Base-by-base conservation (phyloP, 2,888 invertebrate genomes). In the Latheticus oryzae region DNA sequence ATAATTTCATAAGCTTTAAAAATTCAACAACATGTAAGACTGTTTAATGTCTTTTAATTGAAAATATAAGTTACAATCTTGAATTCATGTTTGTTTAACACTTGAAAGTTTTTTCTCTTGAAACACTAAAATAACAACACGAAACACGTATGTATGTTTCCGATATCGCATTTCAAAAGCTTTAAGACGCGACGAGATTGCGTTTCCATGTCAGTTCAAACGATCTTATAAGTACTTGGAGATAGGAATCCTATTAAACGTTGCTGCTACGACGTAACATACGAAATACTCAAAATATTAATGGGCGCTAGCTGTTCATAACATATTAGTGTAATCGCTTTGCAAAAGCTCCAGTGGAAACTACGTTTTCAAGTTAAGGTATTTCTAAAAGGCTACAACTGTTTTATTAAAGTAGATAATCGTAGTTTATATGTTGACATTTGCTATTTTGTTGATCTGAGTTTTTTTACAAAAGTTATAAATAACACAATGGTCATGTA, bases 191-290 rank as follows among this genome's bases (percentile, higher is more conserved):
- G 63, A 58, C 62, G 62, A 68, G 68, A 70, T 69, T 70, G 70
- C 69, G 64, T 67, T 70, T 69, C 65, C 69, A 64, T 70, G 69
- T 69, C 63, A 64, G 64, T 60, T 66, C 65, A 67, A 67, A 66
- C 68, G 68, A 67, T 67, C 68, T 68, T 65, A 67, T 68, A 68
- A 68, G 66, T 65, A 69, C 64, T 67, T 64, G 53, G 55, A 61
- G 62, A 65, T 64, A 45, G 58, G 64, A 68, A 68, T 69, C 67
- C 68, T 69, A 66, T 69, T 69, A 69, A 58, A 53, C 50, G 48
- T 42, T 32, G 24, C 47, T 23, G 42, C 40, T 38, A 47, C 43
- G 60, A 61, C 55, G 58, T 53, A 55, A 58, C 59, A 60, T 54
- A 56, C 58, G 54, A 61, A 61, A 54, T 61, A 57, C 61, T 60